Percentiles rank a stretch among this genome's conserved stretches.
Conservation (phyloP, 2,113 vertebrate genomes). For the Semicossyphus pulcher region DNA sequence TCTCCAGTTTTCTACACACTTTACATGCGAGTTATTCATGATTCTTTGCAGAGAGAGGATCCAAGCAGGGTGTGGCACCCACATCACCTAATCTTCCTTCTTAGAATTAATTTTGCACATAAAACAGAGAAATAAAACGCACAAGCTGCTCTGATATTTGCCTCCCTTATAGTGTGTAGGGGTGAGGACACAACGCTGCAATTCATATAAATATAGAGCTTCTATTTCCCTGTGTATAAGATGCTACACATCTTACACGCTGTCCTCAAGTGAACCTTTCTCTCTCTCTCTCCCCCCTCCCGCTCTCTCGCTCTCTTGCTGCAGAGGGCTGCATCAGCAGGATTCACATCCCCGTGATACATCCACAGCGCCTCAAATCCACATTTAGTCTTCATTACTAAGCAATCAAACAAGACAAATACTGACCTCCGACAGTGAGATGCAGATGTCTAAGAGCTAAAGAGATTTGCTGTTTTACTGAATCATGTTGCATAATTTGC, state of each 20-base stretch:
- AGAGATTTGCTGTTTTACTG: conserved; percentile 24
- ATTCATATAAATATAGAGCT: not conserved
- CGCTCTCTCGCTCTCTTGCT: conserved; percentile 44
- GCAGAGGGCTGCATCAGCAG: conserved; percentile 76
- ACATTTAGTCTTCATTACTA: conserved; percentile 53
- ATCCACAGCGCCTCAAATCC: conserved; percentile 27
- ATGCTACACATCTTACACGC: conserved; percentile 9
- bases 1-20: not conserved
- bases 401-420: conserved; percentile 42
- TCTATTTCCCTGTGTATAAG: conserved; percentile 15
- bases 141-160: not conserved
- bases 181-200: not conserved
- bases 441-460: not conserved
- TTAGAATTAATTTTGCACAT: not conserved
- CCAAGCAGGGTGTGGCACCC: conserved; percentile 55
- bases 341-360: conserved; percentile 51
- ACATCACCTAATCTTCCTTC: conserved; percentile 13
- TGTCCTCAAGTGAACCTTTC: conserved; percentile 54
- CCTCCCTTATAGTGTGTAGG: not conserved
- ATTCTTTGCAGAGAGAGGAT: conserved; percentile 13
- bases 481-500: conserved; percentile 19
- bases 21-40: not conserved
- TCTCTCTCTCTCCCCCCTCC: conserved; percentile 1
- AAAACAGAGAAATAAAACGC: not conserved
- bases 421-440: conserved; percentile 13